A percentile compares a stretch with the other conserved stretches of the same genome.
Evolutionary conservation across 2,797 vertebrate genomes (phyloP).

Genomic region (Scyliorhinus canicula): DNA sequence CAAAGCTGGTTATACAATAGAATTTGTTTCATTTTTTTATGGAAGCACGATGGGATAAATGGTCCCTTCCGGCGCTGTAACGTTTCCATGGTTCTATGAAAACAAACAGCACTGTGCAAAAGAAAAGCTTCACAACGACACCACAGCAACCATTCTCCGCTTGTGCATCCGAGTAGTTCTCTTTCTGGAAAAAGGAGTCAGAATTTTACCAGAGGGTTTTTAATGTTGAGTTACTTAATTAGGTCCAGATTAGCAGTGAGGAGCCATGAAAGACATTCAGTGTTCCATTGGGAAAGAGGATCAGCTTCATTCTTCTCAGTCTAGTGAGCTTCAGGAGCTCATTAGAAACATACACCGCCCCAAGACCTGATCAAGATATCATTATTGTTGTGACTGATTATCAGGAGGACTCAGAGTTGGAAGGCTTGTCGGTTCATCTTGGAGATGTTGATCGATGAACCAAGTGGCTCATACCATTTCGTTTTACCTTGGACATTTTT

Average conservation of each 20-base stretch:
- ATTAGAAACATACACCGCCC: background rate
- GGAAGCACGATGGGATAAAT: no score
- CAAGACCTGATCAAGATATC: background rate
- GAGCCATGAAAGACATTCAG: background rate
- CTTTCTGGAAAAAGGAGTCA: background rate
- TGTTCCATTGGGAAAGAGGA: background rate
- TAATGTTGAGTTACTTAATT: background rate
- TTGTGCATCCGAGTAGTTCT: background rate
- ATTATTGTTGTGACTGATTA: background rate
- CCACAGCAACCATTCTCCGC: background rate
- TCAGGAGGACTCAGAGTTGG: background rate
- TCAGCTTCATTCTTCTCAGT: background rate
- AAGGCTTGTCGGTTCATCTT: background rate
- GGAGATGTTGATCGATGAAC: background rate
- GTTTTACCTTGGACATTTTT: background rate
- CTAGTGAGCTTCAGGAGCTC: slow-evolving; percentile 15
- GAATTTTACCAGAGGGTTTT: background rate
- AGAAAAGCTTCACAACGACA: background rate
- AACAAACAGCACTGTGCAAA: background rate
- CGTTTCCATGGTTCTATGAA: no score
- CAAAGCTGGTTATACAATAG: background rate
- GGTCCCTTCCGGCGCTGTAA: no score
- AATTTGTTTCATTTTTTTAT: no score
- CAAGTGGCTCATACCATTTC: background rate
- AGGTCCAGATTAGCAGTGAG: background rate